Evolutionary conservation across 2,113 vertebrate species (phyloP).

Genomic region (Bufo gargarizans): DNA sequence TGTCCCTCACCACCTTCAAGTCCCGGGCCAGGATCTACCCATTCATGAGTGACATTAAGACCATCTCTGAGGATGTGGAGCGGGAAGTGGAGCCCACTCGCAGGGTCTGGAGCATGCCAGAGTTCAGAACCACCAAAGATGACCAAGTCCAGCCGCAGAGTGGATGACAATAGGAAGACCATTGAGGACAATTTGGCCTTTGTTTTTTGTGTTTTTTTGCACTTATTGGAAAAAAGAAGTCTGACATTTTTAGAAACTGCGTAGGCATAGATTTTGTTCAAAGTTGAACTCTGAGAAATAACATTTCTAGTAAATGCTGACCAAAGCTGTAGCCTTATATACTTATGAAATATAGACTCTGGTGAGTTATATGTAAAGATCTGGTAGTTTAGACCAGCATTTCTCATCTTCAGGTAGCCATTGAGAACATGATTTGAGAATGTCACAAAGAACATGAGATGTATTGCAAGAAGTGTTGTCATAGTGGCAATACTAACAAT

Average conservation of each 20-base stretch:
- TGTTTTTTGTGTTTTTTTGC: conserved; percentile 3
- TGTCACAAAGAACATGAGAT: not conserved
- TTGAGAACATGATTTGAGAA: not conserved
- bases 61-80: conserved; percentile 94
- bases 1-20: conserved; percentile 83
- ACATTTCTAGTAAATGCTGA: not conserved
- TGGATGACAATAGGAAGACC: not conserved
- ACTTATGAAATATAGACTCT: not conserved
- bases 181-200: not conserved
- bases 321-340: not conserved
- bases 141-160: conserved; percentile 61
- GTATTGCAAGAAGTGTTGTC: too few species aligned
- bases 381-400: not conserved
- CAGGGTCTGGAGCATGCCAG: conserved; percentile 91
- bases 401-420: not conserved
- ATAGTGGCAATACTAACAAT: too few species aligned
- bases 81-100: conserved; percentile 70
- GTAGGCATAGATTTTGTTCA: not conserved
- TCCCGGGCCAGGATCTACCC: conserved; percentile 89
- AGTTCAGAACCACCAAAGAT: conserved; percentile 81
- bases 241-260: not conserved
- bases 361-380: not conserved
- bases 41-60: conserved; percentile 87
- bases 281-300: not conserved
- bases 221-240: not conserved